Percentiles rank a stretch among this genome's conserved stretches.
These are phyloP conservation scores for Panopea generosa DNA, from an alignment of 2,888 invertebrate species.

Conservation along the genomic window DNA sequence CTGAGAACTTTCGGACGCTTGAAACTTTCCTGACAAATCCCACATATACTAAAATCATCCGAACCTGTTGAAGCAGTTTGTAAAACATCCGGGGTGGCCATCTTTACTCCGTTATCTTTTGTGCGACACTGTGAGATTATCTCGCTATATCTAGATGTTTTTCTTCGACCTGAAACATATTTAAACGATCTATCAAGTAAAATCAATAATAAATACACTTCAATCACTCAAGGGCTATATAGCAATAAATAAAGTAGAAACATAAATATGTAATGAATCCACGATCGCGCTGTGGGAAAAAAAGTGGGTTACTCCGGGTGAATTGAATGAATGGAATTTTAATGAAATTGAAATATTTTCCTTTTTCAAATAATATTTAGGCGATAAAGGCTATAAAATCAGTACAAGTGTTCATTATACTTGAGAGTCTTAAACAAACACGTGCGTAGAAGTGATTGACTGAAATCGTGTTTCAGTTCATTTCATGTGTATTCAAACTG, in stretches of 20 bases:
- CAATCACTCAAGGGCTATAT: not conserved
- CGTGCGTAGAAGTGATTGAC: no score
- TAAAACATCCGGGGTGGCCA: slow-evolving; percentile 63
- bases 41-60: slow-evolving; percentile 64
- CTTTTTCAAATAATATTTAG: no score
- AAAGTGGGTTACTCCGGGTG: no score
- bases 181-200: slow-evolving; percentile 25
- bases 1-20: slow-evolving; percentile 62
- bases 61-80: slow-evolving; percentile 48
- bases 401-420: no score
- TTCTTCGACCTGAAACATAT: slow-evolving; percentile 26
- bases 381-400: no score
- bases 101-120: slow-evolving; percentile 27
- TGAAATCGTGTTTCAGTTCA: no score
- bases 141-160: slow-evolving; percentile 2
- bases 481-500: no score
- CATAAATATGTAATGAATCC: slow-evolving; percentile 2
- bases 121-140: no score
- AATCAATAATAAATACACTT: slow-evolving; percentile 38
- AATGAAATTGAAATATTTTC: no score
- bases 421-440: no score
- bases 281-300: no score
- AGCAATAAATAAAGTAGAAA: not conserved
- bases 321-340: no score
- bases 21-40: slow-evolving; percentile 63